Percentiles rank a stretch among this genome's conserved stretches.
phyloP scores from a whole-genome alignment of 37 sponge, comb jelly and placozoan genomes.

The Mnemiopsis leidyi region DNA sequence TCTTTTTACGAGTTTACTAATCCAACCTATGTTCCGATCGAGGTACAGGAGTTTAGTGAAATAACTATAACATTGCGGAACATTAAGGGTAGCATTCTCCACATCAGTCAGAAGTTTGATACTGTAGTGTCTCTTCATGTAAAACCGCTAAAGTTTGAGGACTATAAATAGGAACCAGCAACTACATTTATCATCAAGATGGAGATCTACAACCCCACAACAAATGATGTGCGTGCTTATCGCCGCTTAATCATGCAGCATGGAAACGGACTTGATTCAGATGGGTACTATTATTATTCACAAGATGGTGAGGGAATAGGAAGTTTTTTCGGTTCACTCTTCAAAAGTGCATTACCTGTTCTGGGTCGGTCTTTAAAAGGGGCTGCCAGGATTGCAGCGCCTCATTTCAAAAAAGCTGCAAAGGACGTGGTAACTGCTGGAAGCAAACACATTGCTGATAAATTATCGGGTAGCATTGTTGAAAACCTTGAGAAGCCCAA shows the following conservation, averaged over 20 bases:
- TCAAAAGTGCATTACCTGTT: neutral
- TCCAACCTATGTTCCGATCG: slow-evolving; percentile 25
- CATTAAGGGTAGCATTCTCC: neutral
- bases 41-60: slow-evolving; percentile 4
- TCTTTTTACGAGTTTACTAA: slow-evolving; percentile 9
- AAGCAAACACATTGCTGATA: neutral
- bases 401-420: neutral
- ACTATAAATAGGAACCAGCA: neutral
- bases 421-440: neutral
- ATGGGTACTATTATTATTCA: neutral
- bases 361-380: slow-evolving; percentile 27
- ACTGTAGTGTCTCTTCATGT: neutral
- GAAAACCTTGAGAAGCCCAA: too few species aligned
- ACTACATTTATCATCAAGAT: neutral
- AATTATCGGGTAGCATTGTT: neutral
- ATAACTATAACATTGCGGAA: neutral
- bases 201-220: neutral
- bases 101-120: neutral
- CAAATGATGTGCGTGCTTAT: neutral
- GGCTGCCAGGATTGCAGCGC: neutral
- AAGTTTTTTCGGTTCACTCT: neutral
- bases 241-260: slow-evolving; percentile 20
- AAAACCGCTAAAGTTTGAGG: too few species aligned
- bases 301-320: slow-evolving; percentile 14
- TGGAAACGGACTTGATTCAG: neutral